Evolutionary conservation across 2,888 invertebrate species (phyloP), one percentile per base, ranked within the genome.

Genomic region (Rhodophaea formosa): DNA sequence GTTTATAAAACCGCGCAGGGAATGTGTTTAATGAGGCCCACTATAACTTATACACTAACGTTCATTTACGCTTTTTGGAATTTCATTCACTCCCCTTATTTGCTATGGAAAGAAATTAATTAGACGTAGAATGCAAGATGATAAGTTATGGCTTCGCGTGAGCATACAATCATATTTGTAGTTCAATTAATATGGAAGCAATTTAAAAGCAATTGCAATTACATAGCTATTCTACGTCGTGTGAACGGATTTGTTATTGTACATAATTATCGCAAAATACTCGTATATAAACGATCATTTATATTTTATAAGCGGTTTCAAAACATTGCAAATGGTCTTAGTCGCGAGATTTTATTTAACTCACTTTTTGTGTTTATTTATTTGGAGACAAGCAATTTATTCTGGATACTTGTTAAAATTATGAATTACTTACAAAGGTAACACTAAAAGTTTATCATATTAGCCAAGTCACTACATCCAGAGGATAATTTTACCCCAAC

Each of bases 1-100:
- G 35, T 39, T 46, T 46, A 44, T 56, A 56, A 56, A 56, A 49
- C 35, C 52, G 39, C 49, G 59, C n/a, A 39, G 58, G 74, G 86
- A 82, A 88, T 86, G 82, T 77, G 75, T 82, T 83, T 86, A 86
- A 87, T 81, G 83, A 84, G 84, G 68, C 61, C 70, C 62, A 70
- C 80, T 74, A 84, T 86, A 86, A 86, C 79, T 87, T 88, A 87
- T 82, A 83, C 81, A 77, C 77, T 78, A 80, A 80, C 79, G 77
- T 84, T 79, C 75, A 79, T 82, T 85, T 82, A 82, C 79, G 74
- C 84, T 83, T 85, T 86, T 86, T 80, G 83, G 84, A 83, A 86
- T 88, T 81, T 83, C 86, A 86, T 86, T 84, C 82, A 81, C 75
- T 80, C 79, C 80, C 77, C 79, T 79, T 69, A 72, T 77, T 79